phyloP scores from a whole-genome alignment of 2,888 invertebrate species.

The Anaspis maculata region DNA sequence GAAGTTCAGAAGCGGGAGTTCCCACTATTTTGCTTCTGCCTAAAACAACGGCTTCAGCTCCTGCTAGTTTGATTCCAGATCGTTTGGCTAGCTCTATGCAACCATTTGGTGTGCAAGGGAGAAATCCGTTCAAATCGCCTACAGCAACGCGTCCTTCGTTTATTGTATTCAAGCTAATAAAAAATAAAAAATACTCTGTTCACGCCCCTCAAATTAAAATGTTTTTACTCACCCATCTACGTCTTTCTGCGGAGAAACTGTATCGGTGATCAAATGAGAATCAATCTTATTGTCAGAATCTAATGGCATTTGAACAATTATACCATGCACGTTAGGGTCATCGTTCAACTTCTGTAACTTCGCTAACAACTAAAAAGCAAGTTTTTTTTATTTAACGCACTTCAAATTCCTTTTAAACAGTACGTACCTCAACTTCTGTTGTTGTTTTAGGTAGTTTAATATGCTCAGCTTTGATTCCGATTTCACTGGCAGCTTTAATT shows the following conservation, averaged over 20 bases:
- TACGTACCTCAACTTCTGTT: conserved; percentile 71
- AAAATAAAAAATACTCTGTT: too few species aligned
- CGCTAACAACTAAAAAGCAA: conserved; percentile 55
- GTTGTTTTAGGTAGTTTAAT: conserved; percentile 69
- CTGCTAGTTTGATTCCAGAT: conserved; percentile 67
- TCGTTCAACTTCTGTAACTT: conserved; percentile 70
- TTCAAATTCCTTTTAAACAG: conserved; percentile 1
- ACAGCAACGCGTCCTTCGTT: conserved; percentile 91
- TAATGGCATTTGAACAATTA: conserved; percentile 94
- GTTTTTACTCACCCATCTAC: conserved; percentile 74
- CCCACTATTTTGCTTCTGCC: conserved; percentile 98
- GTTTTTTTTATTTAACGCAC: not conserved
- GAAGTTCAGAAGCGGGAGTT: conserved; percentile 85
- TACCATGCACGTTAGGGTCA: conserved; percentile 81
- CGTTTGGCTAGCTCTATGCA: conserved; percentile 86
- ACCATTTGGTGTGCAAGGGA: conserved; percentile 96
- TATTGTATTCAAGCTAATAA: conserved; percentile 74
- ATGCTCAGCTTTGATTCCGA: conserved; percentile 79
- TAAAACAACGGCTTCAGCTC: conserved; percentile 84
- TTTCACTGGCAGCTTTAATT: conserved; percentile 81
- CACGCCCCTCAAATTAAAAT: conserved; percentile 1
- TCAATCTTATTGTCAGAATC: conserved; percentile 79
- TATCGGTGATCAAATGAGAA: conserved; percentile 77
- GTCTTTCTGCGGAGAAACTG: conserved; percentile 84
- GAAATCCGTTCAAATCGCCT: conserved; percentile 80